Evolutionary conservation across 2,797 vertebrate species (phyloP).

Genomic region (Galagoides demidoff): DNA sequence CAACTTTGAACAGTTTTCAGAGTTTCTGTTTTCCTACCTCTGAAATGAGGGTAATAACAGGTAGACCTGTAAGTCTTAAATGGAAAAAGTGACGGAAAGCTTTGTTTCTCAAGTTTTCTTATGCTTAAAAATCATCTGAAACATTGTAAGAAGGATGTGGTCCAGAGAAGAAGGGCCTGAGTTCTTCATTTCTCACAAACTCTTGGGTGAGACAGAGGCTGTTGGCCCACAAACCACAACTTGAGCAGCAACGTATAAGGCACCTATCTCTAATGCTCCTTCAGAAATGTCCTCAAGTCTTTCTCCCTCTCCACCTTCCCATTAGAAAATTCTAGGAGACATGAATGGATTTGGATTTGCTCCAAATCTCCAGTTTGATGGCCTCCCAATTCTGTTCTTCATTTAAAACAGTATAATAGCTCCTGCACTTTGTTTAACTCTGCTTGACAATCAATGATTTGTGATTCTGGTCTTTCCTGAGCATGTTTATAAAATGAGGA

Average conservation of each 20-base stretch:
- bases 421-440: conserved; percentile 47
- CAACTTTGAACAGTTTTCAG: neutral
- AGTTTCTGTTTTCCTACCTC: neutral
- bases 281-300: neutral
- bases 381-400: neutral
- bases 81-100: neutral
- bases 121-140: neutral
- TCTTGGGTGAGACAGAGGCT: neutral
- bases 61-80: neutral
- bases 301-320: neutral
- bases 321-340: conserved; percentile 29
- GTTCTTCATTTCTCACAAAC: neutral
- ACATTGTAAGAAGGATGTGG: neutral
- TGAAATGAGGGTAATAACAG: neutral
- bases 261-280: neutral
- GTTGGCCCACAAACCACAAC: neutral
- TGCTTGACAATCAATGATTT: conserved; percentile 61
- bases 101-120: neutral
- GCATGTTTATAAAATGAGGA: conserved; percentile 39
- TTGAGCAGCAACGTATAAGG: neutral
- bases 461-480: conserved; percentile 55
- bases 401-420: conserved; percentile 35
- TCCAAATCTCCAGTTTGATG: conserved; percentile 4
- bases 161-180: neutral
- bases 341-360: conserved; percentile 30